phyloP scores from a whole-genome alignment of 2,888 invertebrate genomes.

The Sinelater perroti region DNA sequence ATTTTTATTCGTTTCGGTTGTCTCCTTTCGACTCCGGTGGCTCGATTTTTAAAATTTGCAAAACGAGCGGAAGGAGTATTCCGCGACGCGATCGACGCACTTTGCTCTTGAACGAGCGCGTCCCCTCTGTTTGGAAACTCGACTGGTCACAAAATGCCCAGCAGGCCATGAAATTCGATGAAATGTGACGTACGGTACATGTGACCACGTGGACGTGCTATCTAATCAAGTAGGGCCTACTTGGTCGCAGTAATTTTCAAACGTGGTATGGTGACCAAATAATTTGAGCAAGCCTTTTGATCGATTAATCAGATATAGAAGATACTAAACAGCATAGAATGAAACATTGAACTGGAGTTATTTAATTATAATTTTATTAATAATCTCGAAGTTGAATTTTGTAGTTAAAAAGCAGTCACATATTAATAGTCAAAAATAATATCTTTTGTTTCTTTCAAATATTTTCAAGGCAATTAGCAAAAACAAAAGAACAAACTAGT shows the following conservation, averaged over 20 bases:
- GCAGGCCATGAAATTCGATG: conserved; percentile 64
- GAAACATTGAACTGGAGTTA: too few relatives aligned
- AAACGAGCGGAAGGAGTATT: conserved; percentile 24
- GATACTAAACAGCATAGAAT: too few relatives aligned
- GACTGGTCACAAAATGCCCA: conserved; percentile 59
- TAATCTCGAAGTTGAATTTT: too few relatives aligned
- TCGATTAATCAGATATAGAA: too few relatives aligned
- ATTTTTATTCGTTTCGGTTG: conserved; percentile 57
- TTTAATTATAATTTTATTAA: too few relatives aligned
- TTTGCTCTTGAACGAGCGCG: conserved; percentile 33
- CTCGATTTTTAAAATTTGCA: conserved; percentile 19
- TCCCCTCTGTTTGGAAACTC: conserved; percentile 48
- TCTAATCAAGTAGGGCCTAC: conserved; percentile 43
- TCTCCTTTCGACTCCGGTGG: conserved; percentile 45
- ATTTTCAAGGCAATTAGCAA: too few relatives aligned
- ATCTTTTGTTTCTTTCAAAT: too few relatives aligned
- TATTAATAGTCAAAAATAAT: too few relatives aligned
- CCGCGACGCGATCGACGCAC: conserved; percentile 19
- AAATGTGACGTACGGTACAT: conserved; percentile 61
- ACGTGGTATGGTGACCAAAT: too few relatives aligned
- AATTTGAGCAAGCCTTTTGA: too few relatives aligned
- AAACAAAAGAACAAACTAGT: too few relatives aligned
- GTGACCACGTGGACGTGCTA: conserved; percentile 48
- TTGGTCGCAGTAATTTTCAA: conserved; percentile 10
- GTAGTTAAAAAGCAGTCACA: too few relatives aligned